Base-by-base conservation (phyloP, 2,888 invertebrate genomes). In the Parochlus steinenii region DNA sequence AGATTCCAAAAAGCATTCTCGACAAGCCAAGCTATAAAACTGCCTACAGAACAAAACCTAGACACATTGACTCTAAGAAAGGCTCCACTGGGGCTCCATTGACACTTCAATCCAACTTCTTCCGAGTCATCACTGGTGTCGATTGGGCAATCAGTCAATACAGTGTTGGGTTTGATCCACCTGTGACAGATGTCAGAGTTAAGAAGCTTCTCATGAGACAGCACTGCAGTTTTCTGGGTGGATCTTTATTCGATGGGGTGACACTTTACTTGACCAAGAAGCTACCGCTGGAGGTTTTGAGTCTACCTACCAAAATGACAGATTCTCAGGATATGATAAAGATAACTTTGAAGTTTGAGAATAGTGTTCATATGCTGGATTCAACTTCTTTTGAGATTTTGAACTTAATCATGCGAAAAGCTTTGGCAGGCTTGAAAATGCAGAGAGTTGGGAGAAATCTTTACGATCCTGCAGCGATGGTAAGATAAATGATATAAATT, bases 61-160 rank as follows among this genome's bases (percentile, higher is more conserved):
- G n/a, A n/a, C n/a, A n/a, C n/a, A n/a, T n/a, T n/a, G n/a, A n/a
- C n/a, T n/a, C n/a, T n/a, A n/a, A n/a, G n/a, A n/a, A n/a, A n/a
- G n/a, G n/a, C n/a, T n/a, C n/a, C n/a, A n/a, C n/a, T n/a, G n/a
- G n/a, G n/a, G n/a, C n/a, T n/a, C n/a, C n/a, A n/a, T n/a, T n/a
- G n/a, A n/a, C n/a, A n/a, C n/a, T 79, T 2, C 39, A 54, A 3
- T 64, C 78, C 0, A 86, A 86, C 47, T 83, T 78, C 43, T 83
- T 79, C 43, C 60, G 65, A 1, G 49, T 83, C 0, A 36, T 73
- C 2, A 67, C 70, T 2, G 64, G 66, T 1, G 68, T 74, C 0
- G 62, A 74, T 31, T 86, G 83, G 81, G 62, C 69, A 1, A 53
- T 86, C 1, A 72, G 70, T 43, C 77, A 82, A 38, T 85, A 85